Base-by-base conservation (phyloP, 2,888 invertebrate species). In the Hypercompe scribonia region DNA sequence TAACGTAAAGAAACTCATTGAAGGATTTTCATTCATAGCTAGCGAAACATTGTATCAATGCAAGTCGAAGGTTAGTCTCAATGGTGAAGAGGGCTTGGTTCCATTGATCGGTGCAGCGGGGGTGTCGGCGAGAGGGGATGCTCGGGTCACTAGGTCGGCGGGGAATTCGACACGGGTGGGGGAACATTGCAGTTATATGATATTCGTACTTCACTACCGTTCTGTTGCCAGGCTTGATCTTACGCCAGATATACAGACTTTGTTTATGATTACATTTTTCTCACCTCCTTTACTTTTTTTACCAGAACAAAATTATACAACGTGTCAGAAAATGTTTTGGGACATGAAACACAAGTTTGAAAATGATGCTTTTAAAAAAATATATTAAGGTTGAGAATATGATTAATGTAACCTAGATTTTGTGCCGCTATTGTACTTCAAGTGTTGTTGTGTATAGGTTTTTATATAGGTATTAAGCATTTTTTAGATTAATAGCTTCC, bases 131-230 rank as follows among this genome's bases (percentile, higher is more conserved):
- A 73, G 81, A 79, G 79, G 87, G 84, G 82, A 78, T 82, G 79
- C 76, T 75, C 84, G 84, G 84, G 93, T 93, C 92, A 94, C 90
- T 92, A 83, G 94, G 94, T 93, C 93, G 92, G 91, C 87, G 87
- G 88, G 86, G 87, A 86, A 72, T 68, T 70, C 74, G 80, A 76
- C 75, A 78, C 80, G 82, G 73, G 76, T 80, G 83, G 78, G 83
- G 80, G 80, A 78, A 79, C 71, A 71, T 68, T 84, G 83, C 84
- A 81, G 78, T 79, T 84, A 84, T 80, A 78, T 76, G 76, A 79
- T 79, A 77, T 78, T 70, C 66, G 64, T 81, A 71, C 79, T 77
- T 81, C 79, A 82, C 81, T 72, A 78, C 80, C 78, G 68, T 70
- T 73, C 76, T 83, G 86, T 83, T 87, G 79, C 84, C 79, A 81